These are phyloP conservation scores for Chaetorhynchus papuensis DNA, from an alignment of 2,113 vertebrate species.

Conservation along the genomic window DNA sequence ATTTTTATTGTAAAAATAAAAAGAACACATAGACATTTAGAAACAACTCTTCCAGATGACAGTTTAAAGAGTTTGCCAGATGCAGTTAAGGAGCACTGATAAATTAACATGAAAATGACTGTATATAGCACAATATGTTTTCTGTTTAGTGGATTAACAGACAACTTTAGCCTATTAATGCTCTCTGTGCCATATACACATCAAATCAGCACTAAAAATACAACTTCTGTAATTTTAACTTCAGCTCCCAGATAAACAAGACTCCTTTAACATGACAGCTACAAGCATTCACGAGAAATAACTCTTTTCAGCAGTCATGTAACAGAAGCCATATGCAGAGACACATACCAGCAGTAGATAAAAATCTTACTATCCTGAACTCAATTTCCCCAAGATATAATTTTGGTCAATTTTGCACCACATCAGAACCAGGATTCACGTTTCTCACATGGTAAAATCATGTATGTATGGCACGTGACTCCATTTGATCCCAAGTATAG, in stretches of 20 bases:
- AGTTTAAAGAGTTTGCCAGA: neutral
- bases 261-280: neutral
- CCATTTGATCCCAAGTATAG: neutral
- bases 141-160: conserved; percentile 12
- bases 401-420: neutral
- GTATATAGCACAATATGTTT: neutral
- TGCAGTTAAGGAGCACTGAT: neutral
- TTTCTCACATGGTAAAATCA: neutral
- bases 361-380: neutral
- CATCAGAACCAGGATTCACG: neutral
- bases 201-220: neutral
- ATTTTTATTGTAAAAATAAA: neutral
- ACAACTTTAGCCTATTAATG: neutral
- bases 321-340: conserved; percentile 24
- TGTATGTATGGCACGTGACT: neutral
- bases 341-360: neutral
- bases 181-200: neutral
- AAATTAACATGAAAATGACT: neutral
- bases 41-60: neutral
- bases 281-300: neutral
- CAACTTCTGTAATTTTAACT: neutral
- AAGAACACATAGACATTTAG: neutral
- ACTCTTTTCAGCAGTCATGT: neutral
- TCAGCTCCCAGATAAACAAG: neutral
- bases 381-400: neutral